Conservation (phyloP, 2,113 vertebrate species). For the human region DNA sequence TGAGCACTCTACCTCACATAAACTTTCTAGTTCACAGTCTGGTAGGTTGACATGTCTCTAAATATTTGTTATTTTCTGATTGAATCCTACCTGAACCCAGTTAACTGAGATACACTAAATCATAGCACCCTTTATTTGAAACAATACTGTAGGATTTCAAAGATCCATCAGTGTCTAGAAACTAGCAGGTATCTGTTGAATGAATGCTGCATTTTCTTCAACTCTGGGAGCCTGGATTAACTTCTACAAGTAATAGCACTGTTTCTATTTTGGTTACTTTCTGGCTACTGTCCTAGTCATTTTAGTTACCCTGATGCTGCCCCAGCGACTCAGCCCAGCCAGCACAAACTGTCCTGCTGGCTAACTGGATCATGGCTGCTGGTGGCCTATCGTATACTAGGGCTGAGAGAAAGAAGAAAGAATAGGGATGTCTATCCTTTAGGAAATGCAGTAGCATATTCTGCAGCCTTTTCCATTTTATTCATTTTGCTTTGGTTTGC, state of each 20-base stretch:
- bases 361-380: neutral
- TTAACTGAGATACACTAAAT: neutral
- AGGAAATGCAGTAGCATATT: neutral
- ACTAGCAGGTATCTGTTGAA: neutral
- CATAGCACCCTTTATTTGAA: neutral
- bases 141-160: neutral
- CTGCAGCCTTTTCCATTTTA: neutral
- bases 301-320: neutral
- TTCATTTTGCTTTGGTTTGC: neutral
- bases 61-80: constrained; percentile 26
- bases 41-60: neutral
- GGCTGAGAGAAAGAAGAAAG: neutral
- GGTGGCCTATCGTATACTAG: neutral
- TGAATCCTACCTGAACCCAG: neutral
- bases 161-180: neutral
- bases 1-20: neutral
- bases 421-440: neutral
- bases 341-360: neutral
- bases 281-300: neutral
- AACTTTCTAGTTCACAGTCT: neutral
- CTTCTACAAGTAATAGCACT: neutral
- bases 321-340: neutral
- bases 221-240: neutral
- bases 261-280: neutral
- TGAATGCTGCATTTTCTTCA: neutral